These are phyloP conservation scores for Chelmon rostratus DNA, from an alignment of 2,797 vertebrate species.

Conservation along the genomic window DNA sequence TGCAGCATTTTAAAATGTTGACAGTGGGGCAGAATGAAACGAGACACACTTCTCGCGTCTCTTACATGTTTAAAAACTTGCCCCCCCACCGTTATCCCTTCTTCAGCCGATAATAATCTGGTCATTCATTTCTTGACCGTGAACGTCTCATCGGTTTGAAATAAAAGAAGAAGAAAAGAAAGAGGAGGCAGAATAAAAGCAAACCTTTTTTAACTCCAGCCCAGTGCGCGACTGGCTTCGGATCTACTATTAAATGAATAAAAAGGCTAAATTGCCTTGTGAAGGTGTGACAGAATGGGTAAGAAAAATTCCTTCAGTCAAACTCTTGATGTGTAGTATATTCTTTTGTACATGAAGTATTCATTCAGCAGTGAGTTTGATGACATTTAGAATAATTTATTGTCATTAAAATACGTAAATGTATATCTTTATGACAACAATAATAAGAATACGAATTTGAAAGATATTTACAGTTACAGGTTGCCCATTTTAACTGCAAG, in stretches of 20 bases:
- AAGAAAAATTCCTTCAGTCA: conserved; percentile 33
- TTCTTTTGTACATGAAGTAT: conserved; percentile 18
- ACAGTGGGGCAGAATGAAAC: conserved; percentile 8
- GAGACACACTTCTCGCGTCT: background rate
- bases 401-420: conserved; percentile 1
- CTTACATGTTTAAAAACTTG: conserved; percentile 27
- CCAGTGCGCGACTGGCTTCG: conserved; percentile 29
- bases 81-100: conserved; percentile 5
- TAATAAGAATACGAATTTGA: background rate
- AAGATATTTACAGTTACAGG: background rate
- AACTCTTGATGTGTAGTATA: conserved; percentile 10
- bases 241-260: conserved; percentile 45
- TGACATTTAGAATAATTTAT: background rate
- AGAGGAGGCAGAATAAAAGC: conserved; percentile 38
- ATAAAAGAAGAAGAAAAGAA: conserved; percentile 7
- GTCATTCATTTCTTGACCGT: conserved; percentile 52
- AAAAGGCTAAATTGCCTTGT: conserved; percentile 43
- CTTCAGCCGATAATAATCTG: conserved; percentile 45
- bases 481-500: background rate
- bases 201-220: conserved; percentile 29
- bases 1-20: background rate
- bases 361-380: background rate
- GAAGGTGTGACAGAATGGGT: conserved; percentile 11
- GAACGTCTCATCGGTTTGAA: conserved; percentile 38
- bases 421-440: background rate